Evolutionary conservation across 2,888 invertebrate genomes (phyloP), one percentile per base, ranked within the genome.

Genomic region (Lepidonotus clava): DNA sequence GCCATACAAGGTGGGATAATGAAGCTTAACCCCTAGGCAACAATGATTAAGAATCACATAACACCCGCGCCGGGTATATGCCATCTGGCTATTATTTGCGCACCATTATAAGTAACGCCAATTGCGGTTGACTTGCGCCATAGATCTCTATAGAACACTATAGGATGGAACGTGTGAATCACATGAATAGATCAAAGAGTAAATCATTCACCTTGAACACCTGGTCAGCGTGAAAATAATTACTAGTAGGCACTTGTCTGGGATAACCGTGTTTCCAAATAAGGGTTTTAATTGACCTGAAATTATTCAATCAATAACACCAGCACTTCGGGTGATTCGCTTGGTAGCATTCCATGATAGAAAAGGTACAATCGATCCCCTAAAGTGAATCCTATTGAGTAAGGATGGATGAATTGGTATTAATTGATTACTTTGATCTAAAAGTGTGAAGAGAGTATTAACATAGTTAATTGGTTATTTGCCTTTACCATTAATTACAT

Each of bases 291-390:
- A 61, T 61, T 61, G 14, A 4, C 61, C 11, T 28, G 5, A 28
- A 61, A 61, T 61, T 61, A 61, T 61, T 24, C n/a, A 61, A 61
- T 61, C 61, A 61, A 61, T 61, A 61, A 61, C n/a, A n/a, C n/a
- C n/a, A n/a, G n/a, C n/a, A n/a, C n/a, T n/a, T n/a, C n/a, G n/a
- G n/a, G n/a, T n/a, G n/a, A n/a, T n/a, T n/a, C n/a, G n/a, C n/a
- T n/a, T n/a, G n/a, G n/a, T n/a, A n/a, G n/a, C n/a, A n/a, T n/a
- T n/a, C n/a, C n/a, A n/a, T n/a, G n/a, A n/a, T n/a, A n/a, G n/a
- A n/a, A n/a, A n/a, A n/a, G n/a, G n/a, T n/a, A n/a, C n/a, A n/a
- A n/a, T n/a, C n/a, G n/a, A n/a, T n/a, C n/a, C n/a, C n/a, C n/a
- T n/a, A n/a, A n/a, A n/a, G n/a, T n/a, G n/a, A n/a, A n/a, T n/a